These are phyloP conservation scores for Caenorhabditis latens DNA, from an alignment of 1,140 invertebrate species.

Conservation along the genomic window DNA sequence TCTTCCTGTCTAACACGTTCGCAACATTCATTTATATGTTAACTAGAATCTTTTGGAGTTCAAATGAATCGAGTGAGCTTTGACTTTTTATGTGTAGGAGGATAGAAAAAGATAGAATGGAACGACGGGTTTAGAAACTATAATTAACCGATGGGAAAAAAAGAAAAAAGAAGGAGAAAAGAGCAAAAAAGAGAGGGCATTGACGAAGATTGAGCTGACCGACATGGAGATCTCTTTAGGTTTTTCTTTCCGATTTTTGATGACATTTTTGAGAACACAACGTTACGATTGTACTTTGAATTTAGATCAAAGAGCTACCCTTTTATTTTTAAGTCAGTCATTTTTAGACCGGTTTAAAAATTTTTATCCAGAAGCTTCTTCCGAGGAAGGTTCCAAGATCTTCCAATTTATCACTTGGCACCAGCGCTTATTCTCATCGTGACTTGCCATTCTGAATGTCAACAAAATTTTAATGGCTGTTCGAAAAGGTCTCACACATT, in stretches of 20 bases:
- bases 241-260: not conserved
- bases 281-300: no score
- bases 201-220: conserved; percentile 15
- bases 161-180: not conserved
- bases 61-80: not conserved
- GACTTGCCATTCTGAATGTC: no score
- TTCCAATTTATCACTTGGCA: no score
- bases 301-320: no score
- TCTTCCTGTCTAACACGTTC: conserved; percentile 22
- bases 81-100: not conserved
- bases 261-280: not conserved
- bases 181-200: not conserved
- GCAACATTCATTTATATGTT: conserved; percentile 26
- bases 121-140: not conserved
- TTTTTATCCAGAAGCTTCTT: no score
- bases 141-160: not conserved
- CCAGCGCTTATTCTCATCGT: no score
- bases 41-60: not conserved
- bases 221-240: not conserved
- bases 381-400: no score
- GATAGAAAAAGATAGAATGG: not conserved
- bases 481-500: no score
- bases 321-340: no score
- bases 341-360: no score
- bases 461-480: no score